A percentile compares a stretch with the other conserved stretches of the same genome.
phyloP scores from a whole-genome alignment of 2,888 invertebrate species.

The Leptura quadrifasciata region DNA sequence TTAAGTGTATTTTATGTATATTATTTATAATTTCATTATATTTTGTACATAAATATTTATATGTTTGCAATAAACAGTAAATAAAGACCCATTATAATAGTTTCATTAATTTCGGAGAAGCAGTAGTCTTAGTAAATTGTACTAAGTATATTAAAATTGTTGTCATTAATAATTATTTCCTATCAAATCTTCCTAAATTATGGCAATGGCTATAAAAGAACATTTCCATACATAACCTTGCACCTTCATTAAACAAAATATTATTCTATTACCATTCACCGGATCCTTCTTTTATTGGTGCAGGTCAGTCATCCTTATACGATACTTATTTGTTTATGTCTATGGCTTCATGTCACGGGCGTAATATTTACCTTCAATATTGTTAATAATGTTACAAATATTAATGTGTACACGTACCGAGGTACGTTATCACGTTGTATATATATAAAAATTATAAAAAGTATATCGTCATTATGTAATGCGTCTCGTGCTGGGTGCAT shows the following conservation, averaged over 20 bases:
- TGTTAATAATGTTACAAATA: slow-evolving; percentile 1
- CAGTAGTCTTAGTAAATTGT: too few relatives aligned
- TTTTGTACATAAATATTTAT: too few relatives aligned
- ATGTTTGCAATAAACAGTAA: too few relatives aligned
- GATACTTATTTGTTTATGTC: slow-evolving; percentile 6
- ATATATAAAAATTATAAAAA: background rate
- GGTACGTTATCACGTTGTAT: background rate
- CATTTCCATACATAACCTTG: background rate
- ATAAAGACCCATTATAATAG: too few relatives aligned
- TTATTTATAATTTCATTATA: too few relatives aligned
- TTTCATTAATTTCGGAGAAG: too few relatives aligned
- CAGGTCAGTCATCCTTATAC: slow-evolving; percentile 38
- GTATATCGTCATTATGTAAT: background rate
- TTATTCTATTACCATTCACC: slow-evolving; percentile 8
- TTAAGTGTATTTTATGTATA: too few relatives aligned
- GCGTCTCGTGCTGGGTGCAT: background rate
- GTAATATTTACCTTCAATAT: slow-evolving; percentile 34
- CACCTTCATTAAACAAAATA: background rate
- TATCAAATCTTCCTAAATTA: background rate
- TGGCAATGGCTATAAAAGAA: background rate
- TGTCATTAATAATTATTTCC: too few relatives aligned
- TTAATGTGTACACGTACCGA: background rate
- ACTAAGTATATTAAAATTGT: too few relatives aligned
- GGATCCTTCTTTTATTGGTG: slow-evolving; percentile 11
- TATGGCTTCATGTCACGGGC: slow-evolving; percentile 9